phyloP scores from a whole-genome alignment of 1,140 invertebrate species.

The Anthonomus grandis region DNA sequence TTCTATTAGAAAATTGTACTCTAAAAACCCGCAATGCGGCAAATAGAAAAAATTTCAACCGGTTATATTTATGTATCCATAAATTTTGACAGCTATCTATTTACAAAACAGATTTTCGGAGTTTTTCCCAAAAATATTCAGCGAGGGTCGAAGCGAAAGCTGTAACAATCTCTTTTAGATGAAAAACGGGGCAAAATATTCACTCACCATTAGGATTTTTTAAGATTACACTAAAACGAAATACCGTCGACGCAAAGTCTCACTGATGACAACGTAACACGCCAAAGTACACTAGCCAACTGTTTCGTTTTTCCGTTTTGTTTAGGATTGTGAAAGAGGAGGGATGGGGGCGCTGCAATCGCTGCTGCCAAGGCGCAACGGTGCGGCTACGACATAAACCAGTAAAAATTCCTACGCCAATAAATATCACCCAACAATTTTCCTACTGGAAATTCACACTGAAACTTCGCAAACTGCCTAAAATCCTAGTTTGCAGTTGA shows the following conservation, averaged over 20 bases:
- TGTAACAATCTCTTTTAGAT: slow-evolving; percentile 3
- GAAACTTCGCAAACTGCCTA: neutral
- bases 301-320: slow-evolving; percentile 46
- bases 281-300: slow-evolving; percentile 57
- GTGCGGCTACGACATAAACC: slow-evolving; percentile 46
- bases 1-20: neutral
- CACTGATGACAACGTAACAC: slow-evolving; percentile 51
- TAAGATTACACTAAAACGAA: slow-evolving; percentile 38
- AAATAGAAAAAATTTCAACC: slow-evolving; percentile 39
- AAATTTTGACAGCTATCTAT: slow-evolving; percentile 35
- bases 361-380: slow-evolving; percentile 43
- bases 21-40: slow-evolving; percentile 40
- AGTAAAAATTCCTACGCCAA: slow-evolving; percentile 45
- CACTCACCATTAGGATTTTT: slow-evolving; percentile 59
- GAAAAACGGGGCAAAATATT: slow-evolving; percentile 46
- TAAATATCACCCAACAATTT: neutral
- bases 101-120: slow-evolving; percentile 26
- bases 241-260: slow-evolving; percentile 37
- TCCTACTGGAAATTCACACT: neutral
- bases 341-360: slow-evolving; percentile 27
- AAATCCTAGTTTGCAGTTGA: neutral
- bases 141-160: neutral
- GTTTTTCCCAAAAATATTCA: slow-evolving; percentile 30
- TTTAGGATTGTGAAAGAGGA: slow-evolving; percentile 36
- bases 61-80: slow-evolving; percentile 30